These are phyloP conservation scores for Gopherus evgoodei DNA, from an alignment of 2,113 vertebrate genomes.

Conservation along the genomic window DNA sequence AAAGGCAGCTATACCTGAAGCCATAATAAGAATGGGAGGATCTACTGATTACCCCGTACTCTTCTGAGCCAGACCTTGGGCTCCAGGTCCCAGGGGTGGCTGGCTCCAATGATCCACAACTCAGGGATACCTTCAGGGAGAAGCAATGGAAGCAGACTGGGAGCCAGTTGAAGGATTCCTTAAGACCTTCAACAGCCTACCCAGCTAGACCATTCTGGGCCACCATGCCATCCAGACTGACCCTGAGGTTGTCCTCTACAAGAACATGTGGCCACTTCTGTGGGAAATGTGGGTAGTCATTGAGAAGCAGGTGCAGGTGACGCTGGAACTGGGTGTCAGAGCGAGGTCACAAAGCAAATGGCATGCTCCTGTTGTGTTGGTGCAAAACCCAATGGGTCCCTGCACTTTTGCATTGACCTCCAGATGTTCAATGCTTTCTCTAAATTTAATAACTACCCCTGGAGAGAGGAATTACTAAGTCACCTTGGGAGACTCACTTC, in stretches of 20 bases:
- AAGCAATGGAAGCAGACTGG: background rate
- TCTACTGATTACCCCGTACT: background rate
- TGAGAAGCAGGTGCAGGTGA: background rate
- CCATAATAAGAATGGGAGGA: background rate
- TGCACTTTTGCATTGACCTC: background rate
- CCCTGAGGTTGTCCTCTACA: background rate
- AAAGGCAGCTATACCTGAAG: background rate
- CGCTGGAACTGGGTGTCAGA: background rate
- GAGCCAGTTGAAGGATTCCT: background rate
- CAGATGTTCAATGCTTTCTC: background rate
- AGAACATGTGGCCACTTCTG: background rate
- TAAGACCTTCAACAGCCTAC: background rate
- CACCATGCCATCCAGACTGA: background rate
- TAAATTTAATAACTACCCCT: background rate
- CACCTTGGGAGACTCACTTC: too few relatives aligned
- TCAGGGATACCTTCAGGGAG: background rate
- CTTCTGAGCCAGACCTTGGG: background rate
- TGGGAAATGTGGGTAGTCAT: background rate
- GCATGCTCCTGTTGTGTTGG: background rate
- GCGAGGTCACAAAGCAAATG: background rate
- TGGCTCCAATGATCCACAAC: background rate
- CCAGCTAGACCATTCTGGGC: background rate
- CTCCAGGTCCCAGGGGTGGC: too few relatives aligned
- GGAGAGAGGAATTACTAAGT: too few relatives aligned
- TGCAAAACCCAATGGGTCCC: background rate